phyloP scores from a whole-genome alignment of 30 jellyfish, hydroid and myxozoan genomes.

The Cassiopea xamachana region DNA sequence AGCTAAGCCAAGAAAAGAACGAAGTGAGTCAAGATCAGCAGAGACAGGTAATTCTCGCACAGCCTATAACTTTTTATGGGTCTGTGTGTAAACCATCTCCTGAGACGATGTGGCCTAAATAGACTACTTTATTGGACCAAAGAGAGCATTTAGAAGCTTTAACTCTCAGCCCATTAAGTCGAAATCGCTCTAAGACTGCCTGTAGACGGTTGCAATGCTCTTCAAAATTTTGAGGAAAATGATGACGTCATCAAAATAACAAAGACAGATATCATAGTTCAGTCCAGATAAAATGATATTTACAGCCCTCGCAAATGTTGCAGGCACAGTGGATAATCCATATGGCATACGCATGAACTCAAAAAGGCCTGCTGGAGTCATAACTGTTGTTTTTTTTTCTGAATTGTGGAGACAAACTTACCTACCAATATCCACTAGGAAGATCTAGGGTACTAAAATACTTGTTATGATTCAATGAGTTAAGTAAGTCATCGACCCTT shows the following conservation, averaged over 20 bases:
- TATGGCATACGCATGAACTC: slow-evolving; percentile 41
- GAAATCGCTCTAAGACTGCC: slow-evolving; percentile 3
- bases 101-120: slow-evolving; percentile 29
- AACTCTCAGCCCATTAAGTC: neutral
- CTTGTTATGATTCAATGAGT: slow-evolving; percentile 29
- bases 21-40: slow-evolving; percentile 2
- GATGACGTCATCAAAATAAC: slow-evolving; percentile 45
- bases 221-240: slow-evolving; percentile 5
- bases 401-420: slow-evolving; percentile 44
- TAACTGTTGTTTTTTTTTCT: slow-evolving; percentile 45
- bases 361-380: slow-evolving; percentile 31
- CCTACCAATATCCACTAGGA: slow-evolving; percentile 63
- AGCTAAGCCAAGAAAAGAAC: slow-evolving; percentile 28
- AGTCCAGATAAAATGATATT: slow-evolving; percentile 38
- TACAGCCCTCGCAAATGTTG: slow-evolving; percentile 46
- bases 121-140: slow-evolving; percentile 25
- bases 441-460: slow-evolving; percentile 64
- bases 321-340: slow-evolving; percentile 56
- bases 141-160: slow-evolving; percentile 30
- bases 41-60: slow-evolving; percentile 17
- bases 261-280: slow-evolving; percentile 22
- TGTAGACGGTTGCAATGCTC: slow-evolving; percentile 10
- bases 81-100: slow-evolving; percentile 49
- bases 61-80: slow-evolving; percentile 27
- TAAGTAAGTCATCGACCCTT: slow-evolving; percentile 50